Conservation (phyloP, 1,140 invertebrate genomes). For the Procambarus virginalis region DNA sequence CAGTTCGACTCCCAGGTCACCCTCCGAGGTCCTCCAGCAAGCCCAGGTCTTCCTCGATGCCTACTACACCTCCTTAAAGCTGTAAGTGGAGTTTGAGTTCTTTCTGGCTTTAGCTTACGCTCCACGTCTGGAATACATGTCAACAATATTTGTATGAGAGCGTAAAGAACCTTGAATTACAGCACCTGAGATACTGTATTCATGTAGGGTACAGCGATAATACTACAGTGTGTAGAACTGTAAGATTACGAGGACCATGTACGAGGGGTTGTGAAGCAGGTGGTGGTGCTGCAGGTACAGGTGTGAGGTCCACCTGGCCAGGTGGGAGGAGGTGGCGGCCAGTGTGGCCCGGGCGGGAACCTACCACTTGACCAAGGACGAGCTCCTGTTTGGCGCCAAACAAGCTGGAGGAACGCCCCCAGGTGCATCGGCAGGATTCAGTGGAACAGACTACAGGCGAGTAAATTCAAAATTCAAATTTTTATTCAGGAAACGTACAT, state of each 20-base stretch:
- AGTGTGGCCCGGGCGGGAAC: constrained; percentile 79
- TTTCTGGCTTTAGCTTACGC: too few relatives aligned
- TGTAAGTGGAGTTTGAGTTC: constrained; percentile 71
- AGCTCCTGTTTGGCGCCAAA: constrained; percentile 95
- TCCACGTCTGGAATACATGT: too few relatives aligned
- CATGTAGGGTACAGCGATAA: not conserved
- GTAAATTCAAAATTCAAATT: too few relatives aligned
- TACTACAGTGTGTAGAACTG: not conserved
- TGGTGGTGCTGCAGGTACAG: constrained; percentile 21
- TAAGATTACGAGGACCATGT: not conserved
- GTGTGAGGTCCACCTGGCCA: constrained; percentile 72
- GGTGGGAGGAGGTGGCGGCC: constrained; percentile 80
- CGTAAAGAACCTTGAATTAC: not conserved
- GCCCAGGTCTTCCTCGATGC: constrained; percentile 90
- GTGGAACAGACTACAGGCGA: constrained; percentile 95
- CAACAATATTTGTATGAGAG: too few relatives aligned
- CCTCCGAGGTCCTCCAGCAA: constrained; percentile 81
- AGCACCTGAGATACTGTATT: not conserved
- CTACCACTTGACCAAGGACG: constrained; percentile 94
- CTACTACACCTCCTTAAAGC: constrained; percentile 89
- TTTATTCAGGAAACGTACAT: too few relatives aligned
- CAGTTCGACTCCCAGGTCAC: constrained; percentile 75
- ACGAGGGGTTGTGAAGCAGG: not conserved
- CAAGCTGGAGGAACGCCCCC: constrained; percentile 94
- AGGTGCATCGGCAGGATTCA: constrained; percentile 95